Evolutionary conservation across 2,797 vertebrate genomes (phyloP), one percentile per base, ranked within the genome.

Genomic region (Meda fulgida): DNA sequence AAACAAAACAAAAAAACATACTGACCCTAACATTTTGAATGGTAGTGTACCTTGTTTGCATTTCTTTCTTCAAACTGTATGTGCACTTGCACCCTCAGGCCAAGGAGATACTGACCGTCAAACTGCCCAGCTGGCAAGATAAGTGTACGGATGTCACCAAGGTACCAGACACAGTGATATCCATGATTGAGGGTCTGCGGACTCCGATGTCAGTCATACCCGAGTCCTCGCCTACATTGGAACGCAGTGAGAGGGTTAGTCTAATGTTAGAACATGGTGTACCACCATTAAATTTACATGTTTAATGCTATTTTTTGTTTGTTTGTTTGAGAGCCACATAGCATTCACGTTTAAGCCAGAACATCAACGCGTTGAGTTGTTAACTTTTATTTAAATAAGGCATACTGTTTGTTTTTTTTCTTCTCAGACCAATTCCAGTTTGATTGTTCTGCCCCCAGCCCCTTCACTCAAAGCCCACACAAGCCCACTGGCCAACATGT

Each of bases 401-500:
- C 7, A 76, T 34, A 60, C 7, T 58, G 73, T n/a, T n/a, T n/a
- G n/a, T 36, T 38, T 75, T 66, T 84, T 26, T 13, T 80, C 43
- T 89, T 58, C 69, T 87, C 88, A 95, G 94, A 93, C 92, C 75
- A 92, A 93, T 36, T 48, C 90, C 38, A 89, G 93, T 8, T 83
- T 92, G 1, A 26, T 92, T 65, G 94, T 91, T 79, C 96, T 97
- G 83, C 98, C 97, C 11, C 97, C 97, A 0, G 97, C 97, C 0
- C 97, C 98, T 1, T 86, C 92, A 0, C 91, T 94, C 2, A 98
- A 94, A 91, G 96, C 96, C 0, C 97, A 95, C 29, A 96, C 94
- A 1, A 98, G 98, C 63, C 98, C 97, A 0, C 92, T 99, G 1
- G 96, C 96, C 5, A 97, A 96, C 58, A 98, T 99, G 97, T 99